Evolutionary conservation across 2,888 invertebrate genomes (phyloP).

Genomic region (Protonemura montana): DNA sequence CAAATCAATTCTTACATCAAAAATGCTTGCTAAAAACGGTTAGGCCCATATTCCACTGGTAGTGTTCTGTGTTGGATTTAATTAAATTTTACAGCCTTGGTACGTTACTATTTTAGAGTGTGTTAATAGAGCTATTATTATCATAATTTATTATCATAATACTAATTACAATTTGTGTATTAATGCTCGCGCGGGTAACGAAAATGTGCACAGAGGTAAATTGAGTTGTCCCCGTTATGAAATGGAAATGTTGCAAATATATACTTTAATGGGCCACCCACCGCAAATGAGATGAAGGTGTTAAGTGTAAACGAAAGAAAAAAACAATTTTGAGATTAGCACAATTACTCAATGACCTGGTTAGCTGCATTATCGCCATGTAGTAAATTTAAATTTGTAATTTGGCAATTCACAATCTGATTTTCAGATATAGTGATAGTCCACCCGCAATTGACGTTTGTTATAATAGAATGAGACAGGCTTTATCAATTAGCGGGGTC

Average conservation of each 20-base stretch:
- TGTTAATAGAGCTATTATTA: not conserved
- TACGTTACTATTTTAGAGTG: not conserved
- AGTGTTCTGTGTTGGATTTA: not conserved
- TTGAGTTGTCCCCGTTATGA: not conserved
- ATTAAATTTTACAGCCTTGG: not conserved
- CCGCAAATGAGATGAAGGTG: not conserved
- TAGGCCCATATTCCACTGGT: not conserved
- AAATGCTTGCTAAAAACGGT: not conserved
- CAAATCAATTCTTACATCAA: not conserved
- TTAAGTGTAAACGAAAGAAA: not conserved
- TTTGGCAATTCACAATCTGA: not conserved
- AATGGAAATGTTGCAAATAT: not conserved
- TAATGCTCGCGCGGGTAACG: not conserved
- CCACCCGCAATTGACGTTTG: not conserved
- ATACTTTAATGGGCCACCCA: not conserved
- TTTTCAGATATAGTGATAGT: not conserved
- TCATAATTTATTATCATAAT: not conserved
- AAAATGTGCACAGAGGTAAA: not conserved
- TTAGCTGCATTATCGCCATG: not conserved
- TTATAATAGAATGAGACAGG: not conserved
- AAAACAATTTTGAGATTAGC: not conserved
- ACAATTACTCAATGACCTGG: not conserved
- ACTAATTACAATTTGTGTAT: not conserved
- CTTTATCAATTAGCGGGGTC: not conserved
- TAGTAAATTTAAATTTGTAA: too few species aligned